Evolutionary conservation across 2,888 invertebrate species (phyloP).

Genomic region (Argyresthia goedartella): DNA sequence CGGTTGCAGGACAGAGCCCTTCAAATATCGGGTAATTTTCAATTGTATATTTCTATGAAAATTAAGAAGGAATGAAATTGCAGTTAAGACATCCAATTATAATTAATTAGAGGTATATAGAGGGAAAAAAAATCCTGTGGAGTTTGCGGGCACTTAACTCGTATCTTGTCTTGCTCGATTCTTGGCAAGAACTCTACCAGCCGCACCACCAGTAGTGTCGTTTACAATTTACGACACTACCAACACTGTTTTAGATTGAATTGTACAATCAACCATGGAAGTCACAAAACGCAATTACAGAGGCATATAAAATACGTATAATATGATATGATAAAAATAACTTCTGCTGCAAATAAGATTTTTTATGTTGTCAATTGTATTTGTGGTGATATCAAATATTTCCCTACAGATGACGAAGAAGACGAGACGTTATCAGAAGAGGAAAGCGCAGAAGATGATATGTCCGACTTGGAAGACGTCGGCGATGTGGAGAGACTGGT

Average conservation of each 20-base stretch:
- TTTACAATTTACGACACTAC: too few relatives aligned
- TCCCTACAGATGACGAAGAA: constrained; percentile 45
- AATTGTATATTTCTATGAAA: not conserved
- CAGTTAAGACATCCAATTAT: too few relatives aligned
- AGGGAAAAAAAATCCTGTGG: not conserved
- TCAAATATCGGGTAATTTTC: constrained; percentile 49
- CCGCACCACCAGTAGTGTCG: too few relatives aligned
- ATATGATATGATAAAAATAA: too few relatives aligned
- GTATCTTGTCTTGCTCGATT: too few relatives aligned
- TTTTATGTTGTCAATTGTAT: constrained; percentile 11
- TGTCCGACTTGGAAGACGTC: constrained; percentile 31
- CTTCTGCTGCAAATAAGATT: not conserved
- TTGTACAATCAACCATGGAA: too few relatives aligned
- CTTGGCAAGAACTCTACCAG: too few relatives aligned
- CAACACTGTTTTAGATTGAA: too few relatives aligned
- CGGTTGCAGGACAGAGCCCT: constrained; percentile 44
- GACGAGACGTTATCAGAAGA: constrained; percentile 29
- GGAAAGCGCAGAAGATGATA: constrained; percentile 31
- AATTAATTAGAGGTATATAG: not conserved
- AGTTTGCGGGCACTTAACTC: too few relatives aligned
- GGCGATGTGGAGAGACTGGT: constrained; percentile 53
- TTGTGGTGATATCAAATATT: constrained; percentile 4
- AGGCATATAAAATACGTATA: too few relatives aligned
- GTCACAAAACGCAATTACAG: too few relatives aligned
- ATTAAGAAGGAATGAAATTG: not conserved